phyloP scores from a whole-genome alignment of 2,797 vertebrate genomes.

The Hippopotamyrus pictus region DNA sequence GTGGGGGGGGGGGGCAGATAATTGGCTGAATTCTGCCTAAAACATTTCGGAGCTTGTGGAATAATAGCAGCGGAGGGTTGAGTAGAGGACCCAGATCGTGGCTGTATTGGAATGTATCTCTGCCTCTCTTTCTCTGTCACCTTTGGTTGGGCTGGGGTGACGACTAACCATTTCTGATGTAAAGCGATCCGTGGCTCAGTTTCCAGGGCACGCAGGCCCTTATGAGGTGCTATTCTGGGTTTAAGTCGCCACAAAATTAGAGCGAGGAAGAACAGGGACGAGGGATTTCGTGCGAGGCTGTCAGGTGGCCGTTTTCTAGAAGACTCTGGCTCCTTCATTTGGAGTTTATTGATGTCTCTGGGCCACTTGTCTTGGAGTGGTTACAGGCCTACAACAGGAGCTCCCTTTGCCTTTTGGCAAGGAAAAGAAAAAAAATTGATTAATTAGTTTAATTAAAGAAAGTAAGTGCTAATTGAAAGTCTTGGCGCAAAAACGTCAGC shows the following conservation, averaged over 20 bases:
- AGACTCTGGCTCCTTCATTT: neutral
- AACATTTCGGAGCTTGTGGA: conserved; percentile 1
- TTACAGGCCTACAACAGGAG: neutral
- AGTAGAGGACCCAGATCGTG: neutral
- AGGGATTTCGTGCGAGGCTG: neutral
- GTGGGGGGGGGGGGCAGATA: neutral
- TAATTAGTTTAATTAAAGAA: neutral
- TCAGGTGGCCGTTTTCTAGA: neutral
- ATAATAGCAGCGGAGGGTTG: neutral
- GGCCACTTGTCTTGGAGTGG: conserved; percentile 6
- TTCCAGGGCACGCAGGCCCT: neutral
- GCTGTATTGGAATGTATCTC: neutral
- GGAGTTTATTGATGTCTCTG: neutral
- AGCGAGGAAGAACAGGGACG: neutral
- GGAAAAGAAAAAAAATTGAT: neutral
- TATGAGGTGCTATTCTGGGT: neutral
- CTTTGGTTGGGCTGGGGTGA: neutral
- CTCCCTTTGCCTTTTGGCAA: neutral
- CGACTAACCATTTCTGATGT: neutral
- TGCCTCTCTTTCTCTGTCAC: neutral
- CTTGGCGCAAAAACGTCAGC: neutral
- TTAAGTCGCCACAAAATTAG: neutral
- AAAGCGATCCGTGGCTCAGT: neutral
- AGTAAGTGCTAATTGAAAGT: neutral
- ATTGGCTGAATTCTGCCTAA: conserved; percentile 17